Evolutionary conservation across 2,797 vertebrate genomes (phyloP).

Genomic region (Sebastes steindachneri): DNA sequence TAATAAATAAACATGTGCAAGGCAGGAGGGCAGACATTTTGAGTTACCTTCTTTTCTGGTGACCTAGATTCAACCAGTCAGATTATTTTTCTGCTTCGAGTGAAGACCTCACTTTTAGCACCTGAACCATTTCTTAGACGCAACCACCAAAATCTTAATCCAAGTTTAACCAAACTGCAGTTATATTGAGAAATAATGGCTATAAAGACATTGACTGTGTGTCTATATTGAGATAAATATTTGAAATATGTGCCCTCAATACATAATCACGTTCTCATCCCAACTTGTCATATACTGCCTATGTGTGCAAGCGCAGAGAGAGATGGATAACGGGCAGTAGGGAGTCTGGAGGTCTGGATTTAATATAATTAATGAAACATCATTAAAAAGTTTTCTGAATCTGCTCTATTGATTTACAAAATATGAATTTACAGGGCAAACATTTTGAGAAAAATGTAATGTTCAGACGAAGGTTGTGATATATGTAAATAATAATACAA

Average conservation of each 20-base stretch:
- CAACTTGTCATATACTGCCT: no score
- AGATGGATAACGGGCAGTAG: no score
- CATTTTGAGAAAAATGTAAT: accelerated
- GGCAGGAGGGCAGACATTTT: neutral
- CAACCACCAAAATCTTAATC: neutral
- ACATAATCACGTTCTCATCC: neutral
- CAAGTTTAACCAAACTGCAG: neutral
- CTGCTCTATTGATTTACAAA: no score
- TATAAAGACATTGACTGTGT: neutral
- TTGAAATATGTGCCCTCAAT: neutral
- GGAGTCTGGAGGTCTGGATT: no score
- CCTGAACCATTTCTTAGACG: neutral
- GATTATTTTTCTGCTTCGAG: neutral
- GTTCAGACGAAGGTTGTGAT: no score
- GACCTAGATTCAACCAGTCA: neutral
- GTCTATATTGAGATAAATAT: neutral
- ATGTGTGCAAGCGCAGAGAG: no score
- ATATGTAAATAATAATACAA: no score
- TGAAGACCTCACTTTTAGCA: neutral
- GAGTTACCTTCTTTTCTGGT: neutral
- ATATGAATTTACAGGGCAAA: no score
- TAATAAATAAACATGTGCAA: neutral
- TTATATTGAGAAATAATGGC: neutral
- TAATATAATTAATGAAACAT: no score
- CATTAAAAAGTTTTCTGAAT: accelerated